Base-by-base conservation (phyloP, 2,113 vertebrate genomes). In the Phaetusa simplex region DNA sequence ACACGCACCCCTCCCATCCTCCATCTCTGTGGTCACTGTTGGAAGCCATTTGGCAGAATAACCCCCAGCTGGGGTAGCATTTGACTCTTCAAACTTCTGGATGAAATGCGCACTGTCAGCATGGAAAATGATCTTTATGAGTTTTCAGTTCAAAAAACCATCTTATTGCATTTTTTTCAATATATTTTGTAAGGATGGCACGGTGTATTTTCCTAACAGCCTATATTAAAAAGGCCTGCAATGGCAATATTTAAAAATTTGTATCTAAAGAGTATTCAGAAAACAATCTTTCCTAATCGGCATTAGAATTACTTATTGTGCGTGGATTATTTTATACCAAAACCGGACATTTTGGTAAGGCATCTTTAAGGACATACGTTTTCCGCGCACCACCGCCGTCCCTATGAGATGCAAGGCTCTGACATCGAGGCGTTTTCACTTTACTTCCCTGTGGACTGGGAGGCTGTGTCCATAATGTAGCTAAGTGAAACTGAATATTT, bases 41-140 rank as follows among this genome's bases (percentile, higher is more conserved):
- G 99, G 99, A 99, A 97, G 97, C 99, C 99, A 98, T 98, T 99
- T 98, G 98, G 97, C 98, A 98, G 98, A 98, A 98, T 98, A 98
- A 98, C 98, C 99, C 98, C 98, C 98, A 98, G 95, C 98, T 98
- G 98, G 97, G 98, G 98, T 98, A 98, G 98, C 98, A 98, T 99
- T 99, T 99, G 98, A 99, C 98, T 98, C 98, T 98, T 99, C 98
- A 99, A 98, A 99, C 98, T 98, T 98, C 95, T 96, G 97, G 98
- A 98, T 98, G 86, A 99, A 99, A 99, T 99, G 96, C 97, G 98
- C 95, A 97, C 98, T 99, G 98, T 99, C 98, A 98, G 98, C 98
- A 98, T 98, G 98, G 98, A 98, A 98, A 98, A 98, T 97, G 97
- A 98, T 98, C 98, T 98, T 98, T 98, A 98, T 98, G 98, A 97